Conservation (phyloP, 2,113 vertebrate species). For the Gopherus evgoodei region DNA sequence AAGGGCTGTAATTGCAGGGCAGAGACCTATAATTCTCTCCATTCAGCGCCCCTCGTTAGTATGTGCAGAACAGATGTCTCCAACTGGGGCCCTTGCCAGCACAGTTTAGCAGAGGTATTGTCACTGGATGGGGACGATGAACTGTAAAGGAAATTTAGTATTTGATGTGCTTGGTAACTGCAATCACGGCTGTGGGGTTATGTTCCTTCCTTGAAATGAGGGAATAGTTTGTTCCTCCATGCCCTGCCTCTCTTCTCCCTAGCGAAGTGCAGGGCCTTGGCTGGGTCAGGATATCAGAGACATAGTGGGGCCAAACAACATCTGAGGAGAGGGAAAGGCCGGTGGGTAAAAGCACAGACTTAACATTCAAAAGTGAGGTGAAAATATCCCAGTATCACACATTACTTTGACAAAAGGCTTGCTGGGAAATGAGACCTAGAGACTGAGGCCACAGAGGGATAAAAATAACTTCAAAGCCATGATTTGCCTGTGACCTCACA, state of each 20-base stretch:
- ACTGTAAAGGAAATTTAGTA: neutral
- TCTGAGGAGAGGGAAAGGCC: neutral
- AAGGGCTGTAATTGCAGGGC: slow-evolving; percentile 56
- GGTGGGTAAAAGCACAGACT: neutral
- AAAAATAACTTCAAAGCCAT: neutral
- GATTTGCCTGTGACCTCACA: neutral
- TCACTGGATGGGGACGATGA: slow-evolving; percentile 24
- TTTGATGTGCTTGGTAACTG: neutral
- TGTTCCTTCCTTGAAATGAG: neutral
- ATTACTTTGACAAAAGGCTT: neutral
- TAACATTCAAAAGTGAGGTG: neutral
- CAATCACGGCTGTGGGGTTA: slow-evolving; percentile 5
- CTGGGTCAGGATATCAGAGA: neutral
- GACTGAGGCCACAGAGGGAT: neutral
- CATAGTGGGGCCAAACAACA: neutral
- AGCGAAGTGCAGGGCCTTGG: neutral
- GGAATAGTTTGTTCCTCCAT: slow-evolving; percentile 33
- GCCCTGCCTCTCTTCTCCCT: neutral
- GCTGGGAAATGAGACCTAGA: neutral
- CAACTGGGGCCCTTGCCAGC: neutral
- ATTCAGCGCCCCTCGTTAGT: neutral
- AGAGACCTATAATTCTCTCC: slow-evolving; percentile 19
- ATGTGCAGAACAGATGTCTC: slow-evolving; percentile 25
- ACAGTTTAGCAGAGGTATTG: slow-evolving; percentile 45
- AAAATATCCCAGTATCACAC: neutral